A percentile compares a stretch with the other conserved stretches of the same genome.
These are phyloP conservation scores for Trissoscelio sp. DNA, from an alignment of 2,888 invertebrate species.

Conservation along the genomic window DNA sequence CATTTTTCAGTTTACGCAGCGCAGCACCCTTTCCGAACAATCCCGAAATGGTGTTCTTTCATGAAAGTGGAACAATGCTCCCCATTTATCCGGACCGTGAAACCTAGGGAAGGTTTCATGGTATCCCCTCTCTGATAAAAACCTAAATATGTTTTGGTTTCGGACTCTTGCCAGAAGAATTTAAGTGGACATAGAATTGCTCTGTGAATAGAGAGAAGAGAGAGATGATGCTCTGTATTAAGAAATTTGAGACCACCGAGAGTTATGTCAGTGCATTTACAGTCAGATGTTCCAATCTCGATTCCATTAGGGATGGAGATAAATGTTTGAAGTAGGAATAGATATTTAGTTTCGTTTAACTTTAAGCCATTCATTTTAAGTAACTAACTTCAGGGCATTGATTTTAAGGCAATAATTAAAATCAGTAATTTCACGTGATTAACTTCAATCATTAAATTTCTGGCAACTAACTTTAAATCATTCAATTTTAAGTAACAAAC, in stretches of 20 bases:
- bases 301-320: constrained; percentile 48
- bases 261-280: constrained; percentile 18
- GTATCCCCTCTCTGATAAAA: constrained; percentile 54
- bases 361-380: too few relatives aligned
- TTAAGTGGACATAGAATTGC: constrained; percentile 12
- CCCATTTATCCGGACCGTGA: constrained; percentile 48
- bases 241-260: constrained; percentile 47
- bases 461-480: too few relatives aligned
- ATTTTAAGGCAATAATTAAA: too few relatives aligned
- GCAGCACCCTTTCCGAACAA: constrained; percentile 50
- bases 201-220: constrained; percentile 20
- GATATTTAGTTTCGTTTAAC: too few relatives aligned
- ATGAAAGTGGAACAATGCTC: constrained; percentile 58
- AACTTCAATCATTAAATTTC: too few relatives aligned
- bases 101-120: constrained; percentile 19
- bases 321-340: too few relatives aligned
- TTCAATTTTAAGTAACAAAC: too few relatives aligned
- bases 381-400: too few relatives aligned
- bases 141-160: constrained; percentile 52
- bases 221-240: constrained; percentile 12
- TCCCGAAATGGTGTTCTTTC: constrained; percentile 54
- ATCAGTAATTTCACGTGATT: too few relatives aligned
- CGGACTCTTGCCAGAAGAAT: constrained; percentile 7
- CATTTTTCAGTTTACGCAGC: constrained; percentile 44
- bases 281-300: constrained; percentile 51